Evolutionary conservation across 2,113 vertebrate species (phyloP).

Genomic region (Tympanuchus pallidicinctus): DNA sequence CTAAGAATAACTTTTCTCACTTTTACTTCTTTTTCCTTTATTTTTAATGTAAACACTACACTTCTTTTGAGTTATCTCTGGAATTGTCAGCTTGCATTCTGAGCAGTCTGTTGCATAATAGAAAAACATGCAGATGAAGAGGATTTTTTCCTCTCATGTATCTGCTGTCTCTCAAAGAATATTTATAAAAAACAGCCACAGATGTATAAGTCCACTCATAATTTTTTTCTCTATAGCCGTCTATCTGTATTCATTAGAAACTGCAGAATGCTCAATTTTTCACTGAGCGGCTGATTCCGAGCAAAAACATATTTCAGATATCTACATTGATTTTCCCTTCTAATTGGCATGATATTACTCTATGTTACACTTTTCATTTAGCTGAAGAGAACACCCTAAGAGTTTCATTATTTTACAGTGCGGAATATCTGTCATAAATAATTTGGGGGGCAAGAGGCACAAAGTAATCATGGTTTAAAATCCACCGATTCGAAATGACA

Average conservation of each 20-base stretch:
- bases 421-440: constrained; percentile 43
- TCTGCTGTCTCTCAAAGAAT: constrained; percentile 59
- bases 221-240: constrained; percentile 63
- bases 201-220: constrained; percentile 54
- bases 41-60: neutral
- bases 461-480: constrained; percentile 21
- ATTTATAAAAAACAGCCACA: constrained; percentile 17
- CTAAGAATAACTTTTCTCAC: neutral
- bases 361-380: constrained; percentile 34
- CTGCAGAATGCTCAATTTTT: constrained; percentile 47
- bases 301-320: constrained; percentile 61
- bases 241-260: constrained; percentile 57
- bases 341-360: constrained; percentile 46
- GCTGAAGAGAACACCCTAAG: constrained; percentile 43
- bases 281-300: constrained; percentile 59
- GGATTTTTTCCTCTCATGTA: constrained; percentile 53
- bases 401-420: constrained; percentile 28
- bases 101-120: constrained; percentile 13
- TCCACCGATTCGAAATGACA: neutral
- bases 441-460: constrained; percentile 1
- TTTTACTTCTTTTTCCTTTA: neutral
- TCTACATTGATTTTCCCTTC: constrained; percentile 37
- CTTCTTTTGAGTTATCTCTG: neutral
- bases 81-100: neutral
- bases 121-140: constrained; percentile 62